These are phyloP conservation scores for Drosophila nikananu DNA, from an alignment of 1,140 invertebrate genomes.

Conservation along the genomic window DNA sequence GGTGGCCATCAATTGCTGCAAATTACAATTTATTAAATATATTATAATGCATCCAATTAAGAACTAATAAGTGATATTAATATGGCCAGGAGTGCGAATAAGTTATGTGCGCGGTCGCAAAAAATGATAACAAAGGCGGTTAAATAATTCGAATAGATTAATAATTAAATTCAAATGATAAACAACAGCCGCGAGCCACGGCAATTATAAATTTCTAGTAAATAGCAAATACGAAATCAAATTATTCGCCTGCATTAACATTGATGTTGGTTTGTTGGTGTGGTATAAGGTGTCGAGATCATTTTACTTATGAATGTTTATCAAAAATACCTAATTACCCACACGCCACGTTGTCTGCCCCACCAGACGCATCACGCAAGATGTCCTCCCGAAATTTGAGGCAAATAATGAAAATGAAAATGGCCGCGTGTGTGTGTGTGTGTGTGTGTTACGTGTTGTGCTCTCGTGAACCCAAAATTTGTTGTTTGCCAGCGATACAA, in stretches of 20 bases:
- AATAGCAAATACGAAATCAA: slow-evolving; percentile 7
- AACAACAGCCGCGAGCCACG: slow-evolving; percentile 10
- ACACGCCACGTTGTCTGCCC: slow-evolving; percentile 45
- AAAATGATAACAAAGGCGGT: slow-evolving; percentile 30
- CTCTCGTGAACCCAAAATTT: slow-evolving; percentile 41
- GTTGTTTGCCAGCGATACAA: slow-evolving; percentile 60
- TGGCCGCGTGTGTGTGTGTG: slow-evolving; percentile 5
- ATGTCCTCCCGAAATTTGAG: slow-evolving; percentile 20
- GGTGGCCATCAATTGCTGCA: slow-evolving; percentile 54
- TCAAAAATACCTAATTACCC: slow-evolving; percentile 48
- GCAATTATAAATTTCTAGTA: slow-evolving; percentile 10
- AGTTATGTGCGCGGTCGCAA: slow-evolving; percentile 36
- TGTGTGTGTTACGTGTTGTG: slow-evolving; percentile 26
- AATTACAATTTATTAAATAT: slow-evolving; percentile 68
- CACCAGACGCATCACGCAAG: slow-evolving; percentile 37
- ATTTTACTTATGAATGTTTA: slow-evolving; percentile 26
- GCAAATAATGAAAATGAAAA: slow-evolving; percentile 47
- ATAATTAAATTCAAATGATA: slow-evolving; percentile 41
- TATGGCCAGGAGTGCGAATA: slow-evolving; percentile 57
- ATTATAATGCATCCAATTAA: slow-evolving; percentile 62
- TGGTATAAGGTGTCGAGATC: neutral
- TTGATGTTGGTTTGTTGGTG: neutral
- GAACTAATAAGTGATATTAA: slow-evolving; percentile 71
- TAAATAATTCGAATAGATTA: slow-evolving; percentile 35
- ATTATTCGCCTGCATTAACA: neutral